These are phyloP conservation scores for Calidris pugnax DNA, from an alignment of 2,113 vertebrate genomes.

Conservation along the genomic window DNA sequence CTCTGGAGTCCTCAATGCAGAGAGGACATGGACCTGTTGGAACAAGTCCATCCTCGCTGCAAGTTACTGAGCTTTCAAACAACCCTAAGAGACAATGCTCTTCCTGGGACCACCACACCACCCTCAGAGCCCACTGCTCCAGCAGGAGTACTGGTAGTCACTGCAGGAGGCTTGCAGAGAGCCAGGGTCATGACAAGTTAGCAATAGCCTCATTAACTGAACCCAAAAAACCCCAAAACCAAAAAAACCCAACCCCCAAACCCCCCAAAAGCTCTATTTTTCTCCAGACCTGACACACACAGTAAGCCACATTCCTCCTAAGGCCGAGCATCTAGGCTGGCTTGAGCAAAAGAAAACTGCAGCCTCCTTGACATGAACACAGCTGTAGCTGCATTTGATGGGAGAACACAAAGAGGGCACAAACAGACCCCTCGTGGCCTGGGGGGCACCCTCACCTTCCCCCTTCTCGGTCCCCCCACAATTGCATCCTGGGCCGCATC, in stretches of 20 bases:
- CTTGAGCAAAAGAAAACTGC: not conserved
- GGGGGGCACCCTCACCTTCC: not conserved
- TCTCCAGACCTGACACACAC: not conserved
- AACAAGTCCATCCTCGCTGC: not conserved
- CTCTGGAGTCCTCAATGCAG: too few relatives aligned
- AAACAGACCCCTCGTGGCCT: not conserved
- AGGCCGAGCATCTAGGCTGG: fast-evolving
- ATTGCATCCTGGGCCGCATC: too few relatives aligned
- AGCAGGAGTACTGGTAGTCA: not conserved
- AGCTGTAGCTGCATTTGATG: not conserved
- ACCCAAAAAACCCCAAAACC: not conserved
- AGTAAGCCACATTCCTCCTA: fast-evolving
- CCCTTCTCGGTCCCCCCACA: not conserved
- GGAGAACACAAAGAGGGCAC: not conserved
- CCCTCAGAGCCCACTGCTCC: not conserved
- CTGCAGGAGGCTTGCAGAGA: not conserved
- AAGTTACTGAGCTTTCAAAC: not conserved
- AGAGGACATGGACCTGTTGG: too few relatives aligned
- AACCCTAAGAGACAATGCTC: not conserved
- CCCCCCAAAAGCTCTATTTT: not conserved
- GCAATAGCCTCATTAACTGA: not conserved
- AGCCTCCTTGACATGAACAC: not conserved
- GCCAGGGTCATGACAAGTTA: not conserved
- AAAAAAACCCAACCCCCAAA: too few relatives aligned
- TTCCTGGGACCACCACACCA: not conserved